Evolutionary conservation across 2,888 invertebrate species (phyloP).

Genomic region (Bellardia bayeri): DNA sequence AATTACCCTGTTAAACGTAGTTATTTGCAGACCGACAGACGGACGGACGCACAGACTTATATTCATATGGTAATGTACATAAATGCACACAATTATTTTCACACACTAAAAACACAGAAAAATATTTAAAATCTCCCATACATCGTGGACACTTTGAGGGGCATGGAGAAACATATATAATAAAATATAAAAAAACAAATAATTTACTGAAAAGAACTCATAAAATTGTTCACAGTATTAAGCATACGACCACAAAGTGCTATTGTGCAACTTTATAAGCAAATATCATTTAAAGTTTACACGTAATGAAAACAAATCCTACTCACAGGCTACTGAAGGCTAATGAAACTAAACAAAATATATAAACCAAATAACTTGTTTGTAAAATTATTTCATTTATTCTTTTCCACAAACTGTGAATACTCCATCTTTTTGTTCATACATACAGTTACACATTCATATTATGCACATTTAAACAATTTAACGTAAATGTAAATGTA

Average conservation of each 20-base stretch:
- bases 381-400: too few relatives aligned
- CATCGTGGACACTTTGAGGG: slow-evolving; percentile 29
- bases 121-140: slow-evolving; percentile 9
- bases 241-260: slow-evolving; percentile 37
- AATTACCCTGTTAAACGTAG: slow-evolving; percentile 34
- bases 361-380: too few relatives aligned
- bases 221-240: slow-evolving; percentile 34
- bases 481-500: slow-evolving; percentile 30
- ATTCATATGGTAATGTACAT: slow-evolving; percentile 19
- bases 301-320: background rate
- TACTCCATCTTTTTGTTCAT: background rate
- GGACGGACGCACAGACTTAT: background rate
- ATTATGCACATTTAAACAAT: slow-evolving; percentile 15
- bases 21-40: background rate
- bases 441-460: background rate
- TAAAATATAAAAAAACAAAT: background rate
- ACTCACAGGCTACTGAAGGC: background rate
- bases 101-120: slow-evolving; percentile 29
- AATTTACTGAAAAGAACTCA: slow-evolving; percentile 26
- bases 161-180: background rate
- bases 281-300: slow-evolving; percentile 28
- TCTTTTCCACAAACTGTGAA: slow-evolving; percentile 4
- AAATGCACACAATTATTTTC: slow-evolving; percentile 25
- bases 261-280: slow-evolving; percentile 38
- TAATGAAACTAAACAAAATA: too few relatives aligned